phyloP scores from a whole-genome alignment of 53 echinoderm and acorn worm species.

The Luidia sarsii region DNA sequence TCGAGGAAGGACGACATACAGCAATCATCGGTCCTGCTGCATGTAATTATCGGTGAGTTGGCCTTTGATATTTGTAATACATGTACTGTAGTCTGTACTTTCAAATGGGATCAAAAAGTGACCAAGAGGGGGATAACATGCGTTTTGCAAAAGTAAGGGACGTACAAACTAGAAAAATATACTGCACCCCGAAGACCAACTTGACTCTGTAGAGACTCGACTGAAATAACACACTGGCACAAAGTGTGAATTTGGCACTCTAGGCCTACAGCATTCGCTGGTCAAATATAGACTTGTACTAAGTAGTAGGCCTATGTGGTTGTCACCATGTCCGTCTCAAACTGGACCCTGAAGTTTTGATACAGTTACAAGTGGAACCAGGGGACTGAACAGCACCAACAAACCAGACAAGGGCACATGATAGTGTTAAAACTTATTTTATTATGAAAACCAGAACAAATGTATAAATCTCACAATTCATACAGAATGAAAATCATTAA shows the following conservation, averaged over 20 bases:
- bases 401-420: no score
- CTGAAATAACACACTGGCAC: slow-evolving; percentile 53
- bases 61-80: slow-evolving; percentile 61
- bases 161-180: slow-evolving; percentile 60
- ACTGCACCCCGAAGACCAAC: slow-evolving; percentile 68
- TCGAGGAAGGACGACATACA: slow-evolving; percentile 13
- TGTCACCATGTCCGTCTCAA: no score
- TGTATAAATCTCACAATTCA: no score
- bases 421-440: no score
- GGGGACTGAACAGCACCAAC: slow-evolving; percentile 19
- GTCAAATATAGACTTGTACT: slow-evolving; percentile 61
- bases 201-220: slow-evolving; percentile 33
- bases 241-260: slow-evolving; percentile 63
- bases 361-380: slow-evolving; percentile 7
- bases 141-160: slow-evolving; percentile 38
- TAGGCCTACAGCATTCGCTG: slow-evolving; percentile 48
- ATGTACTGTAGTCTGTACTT: no score
- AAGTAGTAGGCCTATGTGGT: no score
- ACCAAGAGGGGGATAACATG: slow-evolving; percentile 39
- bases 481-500: no score
- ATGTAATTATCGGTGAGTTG: slow-evolving; percentile 48
- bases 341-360: no score
- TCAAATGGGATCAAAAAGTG: slow-evolving; percentile 27
- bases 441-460: no score
- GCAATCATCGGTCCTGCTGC: slow-evolving; percentile 39